Conservation (phyloP, 2,888 invertebrate genomes). For the Apamea epomidion region DNA sequence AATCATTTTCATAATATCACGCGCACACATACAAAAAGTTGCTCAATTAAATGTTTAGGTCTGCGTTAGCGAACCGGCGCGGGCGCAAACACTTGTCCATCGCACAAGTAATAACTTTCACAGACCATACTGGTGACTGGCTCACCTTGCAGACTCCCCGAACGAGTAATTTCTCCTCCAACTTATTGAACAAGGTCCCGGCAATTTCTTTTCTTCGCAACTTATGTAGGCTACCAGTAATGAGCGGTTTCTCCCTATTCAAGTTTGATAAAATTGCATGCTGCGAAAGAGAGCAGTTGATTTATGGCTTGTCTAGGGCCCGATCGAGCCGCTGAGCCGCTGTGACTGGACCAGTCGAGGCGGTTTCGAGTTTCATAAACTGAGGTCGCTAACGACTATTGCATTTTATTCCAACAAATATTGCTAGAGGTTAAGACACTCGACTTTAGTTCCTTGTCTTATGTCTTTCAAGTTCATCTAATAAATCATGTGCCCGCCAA, state of each 20-base stretch:
- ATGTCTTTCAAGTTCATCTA: constrained; percentile 67
- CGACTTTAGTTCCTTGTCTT: constrained; percentile 62
- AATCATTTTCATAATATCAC: constrained; percentile 58
- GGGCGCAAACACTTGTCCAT: constrained; percentile 51
- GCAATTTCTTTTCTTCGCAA: constrained; percentile 87
- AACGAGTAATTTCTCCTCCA: constrained; percentile 84
- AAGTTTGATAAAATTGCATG: constrained; percentile 81
- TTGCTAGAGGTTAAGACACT: constrained; percentile 37
- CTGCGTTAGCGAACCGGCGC: constrained; percentile 64
- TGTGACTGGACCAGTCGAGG: constrained; percentile 70
- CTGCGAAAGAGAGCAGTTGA: constrained; percentile 76
- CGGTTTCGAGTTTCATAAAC: constrained; percentile 73
- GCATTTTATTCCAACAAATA: constrained; percentile 71
- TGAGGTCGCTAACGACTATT: constrained; percentile 66
- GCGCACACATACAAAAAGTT: constrained; percentile 54
- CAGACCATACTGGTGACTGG: constrained; percentile 81
- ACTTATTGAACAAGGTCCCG: constrained; percentile 80
- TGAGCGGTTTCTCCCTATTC: constrained; percentile 83
- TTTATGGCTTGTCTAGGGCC: constrained; percentile 71
- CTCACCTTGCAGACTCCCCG: constrained; percentile 81
- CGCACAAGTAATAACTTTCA: constrained; percentile 84
- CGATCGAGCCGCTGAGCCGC: constrained; percentile 55
- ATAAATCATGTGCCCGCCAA: constrained; percentile 77
- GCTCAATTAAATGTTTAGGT: constrained; percentile 65
- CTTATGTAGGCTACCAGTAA: constrained; percentile 85